Evolutionary conservation across 2,797 vertebrate species (phyloP).

Genomic region (Peromyscus melanophrys): DNA sequence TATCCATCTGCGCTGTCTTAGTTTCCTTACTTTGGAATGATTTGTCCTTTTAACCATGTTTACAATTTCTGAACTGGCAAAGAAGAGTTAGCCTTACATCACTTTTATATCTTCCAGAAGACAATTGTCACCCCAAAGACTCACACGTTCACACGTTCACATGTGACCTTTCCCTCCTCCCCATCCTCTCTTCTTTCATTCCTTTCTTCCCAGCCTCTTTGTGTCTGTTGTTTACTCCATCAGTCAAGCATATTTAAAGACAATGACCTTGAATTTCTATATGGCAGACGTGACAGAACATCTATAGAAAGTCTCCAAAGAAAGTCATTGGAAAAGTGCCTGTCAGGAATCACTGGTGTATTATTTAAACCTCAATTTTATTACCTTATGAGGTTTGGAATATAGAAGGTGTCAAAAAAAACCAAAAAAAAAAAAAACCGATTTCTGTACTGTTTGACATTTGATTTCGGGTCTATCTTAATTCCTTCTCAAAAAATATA

Average conservation of each 20-base stretch:
- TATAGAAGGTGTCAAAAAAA: neutral
- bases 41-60: neutral
- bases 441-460: neutral
- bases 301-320: neutral
- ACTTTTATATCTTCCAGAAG: slow-evolving; percentile 15
- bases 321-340: neutral
- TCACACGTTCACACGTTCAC: too few relatives aligned
- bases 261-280: slow-evolving; percentile 8
- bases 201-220: too few relatives aligned
- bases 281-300: neutral
- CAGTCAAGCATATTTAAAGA: slow-evolving; percentile 22
- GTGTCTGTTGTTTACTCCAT: neutral
- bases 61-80: neutral
- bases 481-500: neutral
- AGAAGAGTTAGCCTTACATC: neutral
- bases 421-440: neutral
- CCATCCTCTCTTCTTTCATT: neutral
- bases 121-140: neutral
- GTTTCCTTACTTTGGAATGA: neutral
- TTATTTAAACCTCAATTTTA: neutral
- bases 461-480: neutral
- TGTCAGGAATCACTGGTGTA: neutral
- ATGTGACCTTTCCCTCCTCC: too few relatives aligned
- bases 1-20: neutral
- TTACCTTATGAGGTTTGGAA: neutral